Evolutionary conservation across 2,113 vertebrate genomes (phyloP).

Genomic region (Centropus bengalensis): DNA sequence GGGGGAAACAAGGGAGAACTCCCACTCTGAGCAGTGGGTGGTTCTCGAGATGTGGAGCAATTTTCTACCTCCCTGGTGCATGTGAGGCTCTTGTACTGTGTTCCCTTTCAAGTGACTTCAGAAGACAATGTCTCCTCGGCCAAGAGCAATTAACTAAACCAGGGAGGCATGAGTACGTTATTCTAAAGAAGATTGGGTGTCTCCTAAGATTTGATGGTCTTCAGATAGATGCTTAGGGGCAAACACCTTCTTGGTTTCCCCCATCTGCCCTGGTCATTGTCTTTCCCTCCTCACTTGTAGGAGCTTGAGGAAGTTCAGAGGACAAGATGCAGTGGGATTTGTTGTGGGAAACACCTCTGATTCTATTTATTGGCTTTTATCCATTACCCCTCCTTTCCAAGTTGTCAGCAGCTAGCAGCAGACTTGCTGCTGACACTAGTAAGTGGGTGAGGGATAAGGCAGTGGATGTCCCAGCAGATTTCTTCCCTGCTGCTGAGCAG

Average conservation of each 20-base stretch:
- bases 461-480: neutral
- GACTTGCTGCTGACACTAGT: neutral
- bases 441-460: neutral
- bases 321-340: neutral
- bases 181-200: neutral
- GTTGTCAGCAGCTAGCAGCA: neutral
- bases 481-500: fast-evolving
- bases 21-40: neutral
- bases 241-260: neutral
- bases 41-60: neutral
- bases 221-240: neutral
- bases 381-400: neutral
- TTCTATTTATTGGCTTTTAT: neutral
- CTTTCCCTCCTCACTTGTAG: neutral
- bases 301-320: neutral
- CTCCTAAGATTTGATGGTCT: neutral
- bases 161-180: neutral
- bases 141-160: neutral
- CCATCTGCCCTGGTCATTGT: neutral
- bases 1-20: neutral
- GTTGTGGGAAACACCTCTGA: neutral
- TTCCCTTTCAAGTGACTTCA: neutral
- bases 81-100: neutral
- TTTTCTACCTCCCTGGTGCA: neutral
- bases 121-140: neutral